These are phyloP conservation scores for Polymixis flavicincta DNA, from an alignment of 2,888 invertebrate species.

Conservation along the genomic window DNA sequence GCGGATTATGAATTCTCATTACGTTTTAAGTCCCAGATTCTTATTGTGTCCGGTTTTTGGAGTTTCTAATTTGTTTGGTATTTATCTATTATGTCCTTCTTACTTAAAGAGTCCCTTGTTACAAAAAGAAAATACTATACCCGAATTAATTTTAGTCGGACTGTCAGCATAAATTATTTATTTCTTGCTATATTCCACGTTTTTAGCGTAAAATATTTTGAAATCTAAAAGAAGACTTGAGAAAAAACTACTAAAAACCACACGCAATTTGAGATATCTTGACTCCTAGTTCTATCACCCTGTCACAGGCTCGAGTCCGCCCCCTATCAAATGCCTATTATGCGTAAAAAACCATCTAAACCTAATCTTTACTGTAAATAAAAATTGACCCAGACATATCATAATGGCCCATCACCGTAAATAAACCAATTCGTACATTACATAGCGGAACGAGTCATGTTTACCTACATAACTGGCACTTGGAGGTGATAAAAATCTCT, in stretches of 20 bases:
- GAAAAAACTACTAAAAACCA: too few species aligned
- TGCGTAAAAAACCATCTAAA: conserved; percentile 3
- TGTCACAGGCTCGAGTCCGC: neutral
- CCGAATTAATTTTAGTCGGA: neutral
- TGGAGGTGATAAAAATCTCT: neutral
- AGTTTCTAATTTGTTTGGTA: conserved; percentile 34
- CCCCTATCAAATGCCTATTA: neutral
- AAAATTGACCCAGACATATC: conserved; percentile 18
- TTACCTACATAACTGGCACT: conserved; percentile 12
- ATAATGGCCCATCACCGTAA: conserved; percentile 2
- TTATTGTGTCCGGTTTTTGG: conserved; percentile 25
- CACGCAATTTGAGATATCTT: neutral
- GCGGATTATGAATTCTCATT: conserved; percentile 47
- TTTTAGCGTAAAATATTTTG: neutral
- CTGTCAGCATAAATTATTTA: neutral
- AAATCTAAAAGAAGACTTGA: too few species aligned
- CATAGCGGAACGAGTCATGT: conserved; percentile 1
- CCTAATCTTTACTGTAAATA: conserved; percentile 24
- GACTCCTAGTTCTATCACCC: neutral
- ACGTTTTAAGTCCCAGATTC: conserved; percentile 21
- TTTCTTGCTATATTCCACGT: too few species aligned
- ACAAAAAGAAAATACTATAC: neutral
- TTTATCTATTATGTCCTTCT: conserved; percentile 11
- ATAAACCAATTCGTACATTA: conserved; percentile 6
- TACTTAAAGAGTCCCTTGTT: neutral